Evolutionary conservation across 2,888 invertebrate genomes (phyloP), one percentile per base, ranked within the genome.

Genomic region (Caenorhabditis japonica): DNA sequence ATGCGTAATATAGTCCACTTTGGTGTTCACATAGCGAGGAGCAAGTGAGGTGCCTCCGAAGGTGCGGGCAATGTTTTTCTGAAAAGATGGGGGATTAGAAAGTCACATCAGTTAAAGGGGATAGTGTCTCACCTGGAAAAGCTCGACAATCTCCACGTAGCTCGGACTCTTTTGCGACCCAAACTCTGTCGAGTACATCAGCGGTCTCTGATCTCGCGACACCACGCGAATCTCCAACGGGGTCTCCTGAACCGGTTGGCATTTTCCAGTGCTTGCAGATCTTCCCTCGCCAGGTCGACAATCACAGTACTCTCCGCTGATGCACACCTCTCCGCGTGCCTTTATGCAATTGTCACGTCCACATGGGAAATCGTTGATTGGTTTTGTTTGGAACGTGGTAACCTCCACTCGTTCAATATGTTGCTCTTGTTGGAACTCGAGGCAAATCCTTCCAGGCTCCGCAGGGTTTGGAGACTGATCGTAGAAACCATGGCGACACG

Each of bases 81-180:
- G 39, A 44, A 69, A 38, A 30, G 5, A 4, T 12, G 10, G 4
- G 5, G 36, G 3, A 36, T 52, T n/a, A n/a, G n/a, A n/a, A n/a
- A n/a, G n/a, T n/a, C n/a, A n/a, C n/a, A n/a, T 52, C 27, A 19
- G n/a, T 21, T 15, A 7, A 17, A 25, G 17, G 43, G 23, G 15
- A 38, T n/a, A 38, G 25, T 2, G 13, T 46, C 12, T 10, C 25
- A 47, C 47, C 69, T 73, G 70, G 75, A 81, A 80, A 10, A 69
- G 55, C 36, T 87, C 83, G 10, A 84, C 82, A 56, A 87, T 83
- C 64, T 87, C 86, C 19, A 88, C 80, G 64, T 87, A 87, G 0
- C 82, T 62, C 8, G 82, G 74, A 10, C 52, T 70, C 51, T 72
- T 74, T 17, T 58, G 64, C 0, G 73, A 71, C 58, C 81, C 87